Conservation (phyloP, 2,797 vertebrate genomes). For the Pteropus rufus region DNA sequence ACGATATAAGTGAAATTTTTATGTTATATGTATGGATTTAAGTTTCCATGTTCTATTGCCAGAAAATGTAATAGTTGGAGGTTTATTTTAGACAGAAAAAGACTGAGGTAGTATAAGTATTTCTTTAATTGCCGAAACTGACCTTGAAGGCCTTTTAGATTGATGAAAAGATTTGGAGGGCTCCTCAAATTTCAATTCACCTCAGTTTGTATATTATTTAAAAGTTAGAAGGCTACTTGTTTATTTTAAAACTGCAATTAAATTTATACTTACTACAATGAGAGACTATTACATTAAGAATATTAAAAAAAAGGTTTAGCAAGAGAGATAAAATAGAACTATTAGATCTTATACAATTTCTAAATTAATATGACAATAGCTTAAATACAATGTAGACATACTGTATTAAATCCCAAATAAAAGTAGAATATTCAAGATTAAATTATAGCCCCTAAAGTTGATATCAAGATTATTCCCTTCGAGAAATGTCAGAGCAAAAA, state of each 20-base stretch:
- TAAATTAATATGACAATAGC: background rate
- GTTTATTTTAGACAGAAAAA: slow-evolving; percentile 12
- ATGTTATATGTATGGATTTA: background rate
- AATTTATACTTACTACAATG: background rate
- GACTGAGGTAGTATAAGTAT: background rate
- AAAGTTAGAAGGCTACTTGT: background rate
- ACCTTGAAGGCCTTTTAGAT: background rate
- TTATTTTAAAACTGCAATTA: background rate
- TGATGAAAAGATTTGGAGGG: background rate
- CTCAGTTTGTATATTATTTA: background rate
- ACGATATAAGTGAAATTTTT: background rate
- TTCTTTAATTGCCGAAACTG: slow-evolving; percentile 16
- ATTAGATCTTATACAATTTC: background rate
- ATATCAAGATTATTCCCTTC: background rate
- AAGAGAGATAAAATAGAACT: background rate
- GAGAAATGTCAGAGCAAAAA: background rate
- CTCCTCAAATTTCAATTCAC: background rate
- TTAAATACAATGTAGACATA: background rate
- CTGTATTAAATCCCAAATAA: background rate
- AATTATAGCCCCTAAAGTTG: background rate
- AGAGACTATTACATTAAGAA: background rate
- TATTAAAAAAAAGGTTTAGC: background rate
- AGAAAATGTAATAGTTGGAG: background rate
- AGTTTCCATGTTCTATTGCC: background rate
- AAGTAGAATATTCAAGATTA: background rate